These are phyloP conservation scores for Phenganax stokvisi DNA, from an alignment of 92 coral and sea anemone species.

Conservation along the genomic window DNA sequence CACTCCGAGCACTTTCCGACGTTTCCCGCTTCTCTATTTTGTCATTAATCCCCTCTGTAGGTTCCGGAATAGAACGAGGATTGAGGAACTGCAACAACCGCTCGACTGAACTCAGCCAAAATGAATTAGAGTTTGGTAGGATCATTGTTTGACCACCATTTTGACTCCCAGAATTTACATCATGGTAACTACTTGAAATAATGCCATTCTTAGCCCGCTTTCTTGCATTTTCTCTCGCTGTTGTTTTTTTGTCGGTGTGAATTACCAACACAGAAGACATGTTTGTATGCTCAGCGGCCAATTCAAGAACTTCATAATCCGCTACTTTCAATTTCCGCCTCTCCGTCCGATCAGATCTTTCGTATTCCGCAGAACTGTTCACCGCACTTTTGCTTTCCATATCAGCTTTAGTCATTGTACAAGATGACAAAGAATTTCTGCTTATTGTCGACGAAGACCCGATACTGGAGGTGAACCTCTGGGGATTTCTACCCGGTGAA, in stretches of 20 bases:
- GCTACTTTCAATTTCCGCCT: constrained; percentile 1
- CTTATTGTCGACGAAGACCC: not conserved
- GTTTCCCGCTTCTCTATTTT: not conserved
- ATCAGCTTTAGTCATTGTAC: constrained; percentile 11
- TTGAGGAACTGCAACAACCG: not conserved
- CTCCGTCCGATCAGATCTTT: not conserved
- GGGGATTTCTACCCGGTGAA: not conserved
- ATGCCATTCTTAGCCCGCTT: too few relatives aligned
- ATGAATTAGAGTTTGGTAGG: not conserved
- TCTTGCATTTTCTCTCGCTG: too few relatives aligned
- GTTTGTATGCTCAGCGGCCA: constrained; percentile 1
- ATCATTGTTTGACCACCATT: not conserved
- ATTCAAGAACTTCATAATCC: constrained; percentile 23
- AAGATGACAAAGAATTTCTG: not conserved
- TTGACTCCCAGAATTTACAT: not conserved
- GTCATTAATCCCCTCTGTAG: not conserved
- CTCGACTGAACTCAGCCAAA: not conserved
- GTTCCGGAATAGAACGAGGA: not conserved
- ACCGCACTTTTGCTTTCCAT: not conserved
- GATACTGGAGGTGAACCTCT: not conserved
- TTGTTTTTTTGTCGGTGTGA: not conserved
- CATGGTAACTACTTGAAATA: not conserved
- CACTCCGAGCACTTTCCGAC: not conserved
- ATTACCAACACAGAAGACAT: constrained; percentile 11
- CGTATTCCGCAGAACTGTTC: not conserved